phyloP scores from a whole-genome alignment of 1,140 invertebrate species.

The Bombus pascuorum region DNA sequence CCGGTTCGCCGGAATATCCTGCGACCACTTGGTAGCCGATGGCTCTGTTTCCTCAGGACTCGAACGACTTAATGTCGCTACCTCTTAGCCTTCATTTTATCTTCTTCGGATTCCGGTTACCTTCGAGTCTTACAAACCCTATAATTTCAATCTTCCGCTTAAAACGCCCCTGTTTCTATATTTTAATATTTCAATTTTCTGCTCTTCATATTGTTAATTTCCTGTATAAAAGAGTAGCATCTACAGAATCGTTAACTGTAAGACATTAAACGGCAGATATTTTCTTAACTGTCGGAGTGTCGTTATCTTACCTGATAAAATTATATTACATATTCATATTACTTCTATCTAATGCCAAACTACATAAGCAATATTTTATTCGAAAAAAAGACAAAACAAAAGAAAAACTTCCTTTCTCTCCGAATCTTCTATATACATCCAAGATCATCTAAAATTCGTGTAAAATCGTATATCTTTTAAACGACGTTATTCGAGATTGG shows the following conservation, averaged over 20 bases:
- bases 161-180: neutral
- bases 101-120: slow-evolving; percentile 2
- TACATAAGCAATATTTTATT: neutral
- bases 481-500: neutral
- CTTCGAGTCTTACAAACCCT: slow-evolving; percentile 2
- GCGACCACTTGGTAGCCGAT: slow-evolving; percentile 17
- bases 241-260: too few relatives aligned
- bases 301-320: too few relatives aligned
- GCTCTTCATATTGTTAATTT: neutral
- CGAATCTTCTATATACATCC: neutral
- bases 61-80: slow-evolving; percentile 35
- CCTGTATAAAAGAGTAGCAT: neutral
- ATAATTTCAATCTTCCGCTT: slow-evolving; percentile 3
- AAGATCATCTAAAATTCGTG: neutral
- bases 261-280: too few relatives aligned
- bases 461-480: neutral
- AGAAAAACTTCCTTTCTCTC: neutral
- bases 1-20: slow-evolving; percentile 32
- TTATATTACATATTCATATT: too few relatives aligned
- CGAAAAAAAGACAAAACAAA: neutral
- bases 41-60: slow-evolving; percentile 37
- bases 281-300: too few relatives aligned
- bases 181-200: neutral
- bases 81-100: slow-evolving; percentile 24
- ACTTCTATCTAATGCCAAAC: neutral